Base-by-base conservation (phyloP, 2,888 invertebrate genomes). In the Acanthosoma haemorrhoidale region DNA sequence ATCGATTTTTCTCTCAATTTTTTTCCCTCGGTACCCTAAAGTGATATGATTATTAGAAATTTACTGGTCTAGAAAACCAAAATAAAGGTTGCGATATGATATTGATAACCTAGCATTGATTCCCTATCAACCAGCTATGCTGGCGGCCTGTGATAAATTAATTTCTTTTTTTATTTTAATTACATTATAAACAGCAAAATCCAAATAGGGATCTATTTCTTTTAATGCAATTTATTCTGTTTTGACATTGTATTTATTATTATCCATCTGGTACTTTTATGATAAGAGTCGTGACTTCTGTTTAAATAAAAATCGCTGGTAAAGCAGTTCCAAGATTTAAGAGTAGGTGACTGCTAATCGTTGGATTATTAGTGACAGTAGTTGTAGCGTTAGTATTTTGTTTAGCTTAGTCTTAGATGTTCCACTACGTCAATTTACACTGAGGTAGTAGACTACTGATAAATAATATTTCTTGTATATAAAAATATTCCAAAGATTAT, bases 401-500 rank as follows among this genome's bases (percentile, higher is more conserved):
- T 51, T 51, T 51, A 51, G 51, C n/a, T 51, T 51, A 51, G 51
- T 51, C 29, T 25, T 51, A 5, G 4, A 25, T 25, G 51, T 51
- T 25, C n/a, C 25, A n/a, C n/a, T 25, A 51, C 13, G 5, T n/a
- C n/a, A n/a, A n/a, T 51, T 51, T 25, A 2, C n/a, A 51, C n/a
- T n/a, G n/a, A 51, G 51, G 21, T 51, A 18, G 18, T 25, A 51
- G 51, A 11, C 29, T 51, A 51, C 4, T 6, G 25, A 25, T n/a
- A 25, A 51, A 51, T 51, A n/a, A 51, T 25, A n/a, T 25, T 51
- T 51, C 25, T 51, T 51, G 51, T 51, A 51, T n/a, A 51, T 51
- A 59, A 59, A 64, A 64, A 41, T 64, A 41, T 38, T 36, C 64
- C 64, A 64, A 64, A 64, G 64, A 64, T 64, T 64, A 39, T 39